A percentile compares a stretch with the other conserved stretches of the same genome.
Evolutionary conservation across 2,113 vertebrate species (phyloP).

Genomic region (Myanophis thanlyinensis): DNA sequence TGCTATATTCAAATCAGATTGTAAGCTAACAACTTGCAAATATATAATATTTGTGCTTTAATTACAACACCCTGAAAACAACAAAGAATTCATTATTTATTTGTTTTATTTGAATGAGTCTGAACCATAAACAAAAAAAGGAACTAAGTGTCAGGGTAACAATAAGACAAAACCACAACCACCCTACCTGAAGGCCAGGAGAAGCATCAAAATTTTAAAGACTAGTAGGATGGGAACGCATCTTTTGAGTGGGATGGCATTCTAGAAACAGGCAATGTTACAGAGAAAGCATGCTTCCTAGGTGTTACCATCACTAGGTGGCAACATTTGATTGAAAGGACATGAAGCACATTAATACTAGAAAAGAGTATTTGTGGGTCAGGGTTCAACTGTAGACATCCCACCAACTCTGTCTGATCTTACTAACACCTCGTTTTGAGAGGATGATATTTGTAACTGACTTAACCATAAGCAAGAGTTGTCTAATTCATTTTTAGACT

Average conservation of each 20-base stretch:
- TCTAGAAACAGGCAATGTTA: neutral
- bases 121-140: no score
- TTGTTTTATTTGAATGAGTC: neutral
- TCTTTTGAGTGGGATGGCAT: neutral
- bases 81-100: neutral
- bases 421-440: neutral
- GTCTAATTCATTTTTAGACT: neutral
- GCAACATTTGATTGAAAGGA: neutral
- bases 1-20: no score
- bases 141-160: no score
- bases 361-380: no score
- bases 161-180: no score
- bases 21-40: no score
- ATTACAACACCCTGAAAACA: rapidly evolving
- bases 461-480: neutral
- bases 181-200: no score
- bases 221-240: neutral
- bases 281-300: neutral
- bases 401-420: neutral
- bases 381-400: no score
- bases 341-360: neutral
- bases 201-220: no score
- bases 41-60: neutral
- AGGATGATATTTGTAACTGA: neutral
- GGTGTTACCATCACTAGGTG: no score